Evolutionary conservation across 2,888 invertebrate species (phyloP), one percentile per base, ranked within the genome.

Genomic region (Aricia artaxerxes): DNA sequence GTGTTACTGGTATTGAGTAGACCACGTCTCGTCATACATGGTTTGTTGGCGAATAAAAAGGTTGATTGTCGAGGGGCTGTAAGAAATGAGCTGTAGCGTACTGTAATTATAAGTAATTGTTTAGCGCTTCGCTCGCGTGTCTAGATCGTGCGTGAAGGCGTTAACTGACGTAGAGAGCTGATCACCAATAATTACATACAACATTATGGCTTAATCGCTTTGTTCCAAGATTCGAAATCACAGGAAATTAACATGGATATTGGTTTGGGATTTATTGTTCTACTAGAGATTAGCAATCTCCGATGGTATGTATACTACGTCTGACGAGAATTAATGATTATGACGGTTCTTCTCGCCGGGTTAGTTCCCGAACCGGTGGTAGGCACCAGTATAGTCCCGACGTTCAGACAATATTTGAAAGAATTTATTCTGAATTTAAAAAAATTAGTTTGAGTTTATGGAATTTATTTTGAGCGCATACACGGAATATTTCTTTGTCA

Each of bases 111-210:
- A 31, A 31, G 64, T 64, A 64, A 64, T 31, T n/a, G 35, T 61
- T 60, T 61, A 9, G 49, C 73, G 49, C 64, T 73, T 16, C 31
- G 53, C 13, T 73, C 44, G 75, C 49, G 49, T 75, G 31, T 1
- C 16, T 44, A 53, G 38, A 57, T 57, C 73, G 57, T 60, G 78
- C 78, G 78, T 73, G 78, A 78, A 78, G 78, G 78, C 73, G 78
- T 44, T 78, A 75, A 78, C 53, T 38, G 72, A 31, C 31, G 53
- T n/a, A 73, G 72, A 69, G 78, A 78, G 78, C 64, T 73, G 35
- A 44, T 78, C 57, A 40, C 73, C 24, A 24, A 4, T 44, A 73
- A 40, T 40, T 73, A 73, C 73, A 44, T 5, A 69, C 31, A 69
- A 69, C 69, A 69, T 57, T 57, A 57, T 16, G 69, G 64, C 69